These are phyloP conservation scores for Toxostoma redivivum DNA, from an alignment of 2,113 vertebrate genomes.

Conservation along the genomic window DNA sequence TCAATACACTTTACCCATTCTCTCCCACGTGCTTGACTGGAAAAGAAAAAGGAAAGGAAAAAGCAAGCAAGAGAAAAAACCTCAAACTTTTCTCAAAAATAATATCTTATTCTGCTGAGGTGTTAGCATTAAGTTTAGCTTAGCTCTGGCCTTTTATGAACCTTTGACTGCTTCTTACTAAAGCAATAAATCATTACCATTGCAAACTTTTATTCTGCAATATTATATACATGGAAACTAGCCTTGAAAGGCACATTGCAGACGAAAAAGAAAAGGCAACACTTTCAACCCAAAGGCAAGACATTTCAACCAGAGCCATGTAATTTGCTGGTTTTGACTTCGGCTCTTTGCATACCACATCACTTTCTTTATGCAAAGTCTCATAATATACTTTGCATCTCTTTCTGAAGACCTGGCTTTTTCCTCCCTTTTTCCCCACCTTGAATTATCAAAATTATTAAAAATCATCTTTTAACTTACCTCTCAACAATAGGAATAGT, in stretches of 20 bases:
- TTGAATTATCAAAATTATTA: neutral
- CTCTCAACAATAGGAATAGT: neutral
- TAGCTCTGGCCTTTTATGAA: neutral
- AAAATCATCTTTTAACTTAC: neutral
- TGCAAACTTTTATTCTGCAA: neutral
- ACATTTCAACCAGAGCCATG: neutral
- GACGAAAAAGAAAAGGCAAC: neutral
- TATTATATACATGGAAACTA: neutral
- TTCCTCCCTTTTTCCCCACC: accelerated
- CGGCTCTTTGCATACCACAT: neutral
- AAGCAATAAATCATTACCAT: neutral
- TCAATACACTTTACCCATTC: neutral
- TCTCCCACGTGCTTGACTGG: neutral
- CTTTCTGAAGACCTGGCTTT: neutral
- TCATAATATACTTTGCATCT: neutral
- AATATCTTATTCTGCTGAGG: neutral
- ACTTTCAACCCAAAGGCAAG: neutral
- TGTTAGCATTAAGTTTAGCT: neutral
- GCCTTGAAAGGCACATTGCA: neutral
- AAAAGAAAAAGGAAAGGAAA: neutral
- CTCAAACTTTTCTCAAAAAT: neutral
- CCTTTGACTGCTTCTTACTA: neutral
- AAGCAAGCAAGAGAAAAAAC: neutral
- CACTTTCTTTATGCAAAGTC: neutral
- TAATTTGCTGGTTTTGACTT: neutral